Evolutionary conservation across 2,113 vertebrate species (phyloP), one percentile per base, ranked within the genome.

Genomic region (Colossoma macropomum): DNA sequence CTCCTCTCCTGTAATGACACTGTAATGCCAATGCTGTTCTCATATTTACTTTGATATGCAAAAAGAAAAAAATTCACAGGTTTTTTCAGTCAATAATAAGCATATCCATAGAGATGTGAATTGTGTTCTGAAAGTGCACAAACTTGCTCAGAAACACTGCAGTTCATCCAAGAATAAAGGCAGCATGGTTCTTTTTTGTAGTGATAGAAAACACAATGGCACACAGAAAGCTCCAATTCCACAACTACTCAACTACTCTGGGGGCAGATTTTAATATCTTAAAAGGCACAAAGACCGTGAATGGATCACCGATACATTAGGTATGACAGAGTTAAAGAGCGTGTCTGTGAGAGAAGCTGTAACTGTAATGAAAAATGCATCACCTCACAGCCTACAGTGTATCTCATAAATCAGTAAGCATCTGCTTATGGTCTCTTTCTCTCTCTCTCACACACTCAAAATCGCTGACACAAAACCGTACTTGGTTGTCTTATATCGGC

Each of bases 351-450:
- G 66, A 52, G 79, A 81, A 48, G 38, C 59, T 72, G 73, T 81
- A 32, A 32, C 48, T 66, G 70, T 52, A 15, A 30, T 77, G 76
- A 80, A 82, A 82, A 80, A 87, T 87, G 59, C 62, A 75, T 85
- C 81, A 85, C 80, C 65, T 45, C 48, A 52, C 71, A 76, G 62
- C 80, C 28, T 30, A 34, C 76, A n/a, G 72, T 34, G 65, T 34
- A 63, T 71, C 76, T 82, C 86, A 77, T 87, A 85, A 87, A 82
- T 85, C 83, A 82, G 56, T 27, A 21, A 60, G 66, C 75, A 76
- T 75, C 76, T 82, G 68, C 12, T 41, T 56, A 45, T 60, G 30
- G 34, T 60, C n/a, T 71, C 54, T 79, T 54, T 75, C 76, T 62
- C 52, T 16, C 45, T n/a, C n/a, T 32, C 80, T 11, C 32, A 15